Base-by-base conservation (phyloP, 2,888 invertebrate genomes). In the Marronus borbonicus region DNA sequence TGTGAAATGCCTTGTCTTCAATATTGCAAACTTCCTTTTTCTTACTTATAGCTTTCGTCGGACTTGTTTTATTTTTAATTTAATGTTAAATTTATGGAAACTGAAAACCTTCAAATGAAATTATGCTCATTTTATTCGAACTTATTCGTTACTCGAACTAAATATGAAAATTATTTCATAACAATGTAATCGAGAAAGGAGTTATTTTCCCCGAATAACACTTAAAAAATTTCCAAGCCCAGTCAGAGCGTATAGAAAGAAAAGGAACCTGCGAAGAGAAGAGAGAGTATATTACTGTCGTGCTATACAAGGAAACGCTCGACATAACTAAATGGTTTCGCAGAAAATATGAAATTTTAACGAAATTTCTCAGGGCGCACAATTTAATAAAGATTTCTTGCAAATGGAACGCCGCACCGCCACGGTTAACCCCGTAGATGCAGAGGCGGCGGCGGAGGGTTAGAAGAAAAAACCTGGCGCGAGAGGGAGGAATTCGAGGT, bases 401-500 rank as follows among this genome's bases (percentile, higher is more conserved):
- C 60, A 76, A 74, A 76, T 76, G 76, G 76, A 76, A 76, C 49
- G 55, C 58, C 28, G 20, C 49, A 39, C 58, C 44, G 20, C n/a
- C 17, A 36, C 7, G 55, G 55, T 17, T 55, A 55, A n/a, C 44
- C 8, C 44, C 8, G 44, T 44, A 44, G 44, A 12, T 44, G 55
- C 14, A 55, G 20, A 55, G 20, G n/a, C 55, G 79, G 78, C 5
- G 74, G 64, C 76, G 78, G 80, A 80, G 80, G 80, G 80, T 77
- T 76, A 79, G 31, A 80, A 79, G 78, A 79, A 75, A 79, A 80
- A 81, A 17, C 55, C 81, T 80, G 80, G 81, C 83, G 83, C 81
- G 82, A 80, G 68, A 79, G 81, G 81, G 69, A 83, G 80, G 83
- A 84, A 85, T 20, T 28, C 28, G 62, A 62, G 31, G 62, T 62